These are phyloP conservation scores for Coreoperca whiteheadi DNA, from an alignment of 2,113 vertebrate genomes.

Conservation along the genomic window DNA sequence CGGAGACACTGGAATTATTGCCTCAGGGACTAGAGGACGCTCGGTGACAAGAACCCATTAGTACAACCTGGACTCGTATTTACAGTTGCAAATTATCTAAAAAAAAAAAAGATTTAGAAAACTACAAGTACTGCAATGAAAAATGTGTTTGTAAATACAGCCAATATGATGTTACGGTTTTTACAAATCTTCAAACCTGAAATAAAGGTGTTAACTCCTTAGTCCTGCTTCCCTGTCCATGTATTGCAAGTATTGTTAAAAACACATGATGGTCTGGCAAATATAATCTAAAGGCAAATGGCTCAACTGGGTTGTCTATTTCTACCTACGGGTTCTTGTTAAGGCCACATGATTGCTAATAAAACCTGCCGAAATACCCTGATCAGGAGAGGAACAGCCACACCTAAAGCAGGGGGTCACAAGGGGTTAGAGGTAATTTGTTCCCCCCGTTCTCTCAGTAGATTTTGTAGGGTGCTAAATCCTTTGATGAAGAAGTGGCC, in stretches of 20 bases:
- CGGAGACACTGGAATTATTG: neutral
- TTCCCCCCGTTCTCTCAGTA: constrained; percentile 32
- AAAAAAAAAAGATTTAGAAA: constrained; percentile 7
- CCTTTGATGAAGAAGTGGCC: constrained; percentile 40
- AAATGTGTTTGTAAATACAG: constrained; percentile 20
- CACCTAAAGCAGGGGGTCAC: constrained; percentile 22
- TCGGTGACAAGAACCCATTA: neutral
- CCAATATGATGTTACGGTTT: constrained; percentile 35
- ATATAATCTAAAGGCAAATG: constrained; percentile 67
- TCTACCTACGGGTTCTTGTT: constrained; percentile 39
- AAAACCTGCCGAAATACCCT: constrained; percentile 49
- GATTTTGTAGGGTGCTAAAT: constrained; percentile 9
- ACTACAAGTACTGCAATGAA: constrained; percentile 26
- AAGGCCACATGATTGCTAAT: constrained; percentile 77
- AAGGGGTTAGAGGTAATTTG: constrained; percentile 41
- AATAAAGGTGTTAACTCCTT: constrained; percentile 44
- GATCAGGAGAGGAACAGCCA: constrained; percentile 46
- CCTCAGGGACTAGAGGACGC: constrained; percentile 18
- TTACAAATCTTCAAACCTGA: constrained; percentile 53
- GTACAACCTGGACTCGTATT: constrained; percentile 31
- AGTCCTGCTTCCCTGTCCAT: constrained; percentile 32
- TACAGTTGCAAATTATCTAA: neutral
- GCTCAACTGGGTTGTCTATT: constrained; percentile 47
- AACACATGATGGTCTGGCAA: constrained; percentile 42
- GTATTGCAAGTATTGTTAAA: constrained; percentile 36